Base-by-base conservation (phyloP, 2,113 vertebrate species). In the Lepus timidus region DNA sequence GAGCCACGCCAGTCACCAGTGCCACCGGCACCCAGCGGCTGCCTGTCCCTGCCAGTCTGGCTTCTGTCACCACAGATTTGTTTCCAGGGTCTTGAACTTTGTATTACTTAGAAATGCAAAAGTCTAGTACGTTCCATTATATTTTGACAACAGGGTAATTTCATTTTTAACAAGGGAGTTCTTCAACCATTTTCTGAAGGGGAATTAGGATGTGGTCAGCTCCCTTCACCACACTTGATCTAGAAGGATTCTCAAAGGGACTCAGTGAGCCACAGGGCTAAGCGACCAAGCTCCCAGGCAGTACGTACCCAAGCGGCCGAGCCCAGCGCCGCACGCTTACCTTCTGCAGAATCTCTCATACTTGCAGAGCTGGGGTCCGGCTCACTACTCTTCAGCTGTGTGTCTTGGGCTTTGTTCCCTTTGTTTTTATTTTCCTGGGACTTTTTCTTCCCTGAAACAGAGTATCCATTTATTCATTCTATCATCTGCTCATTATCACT, bases 331-430 rank as follows among this genome's bases (percentile, higher is more conserved):
- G 87, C 36, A 79, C 79, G 75, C 98, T 97, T 96, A 99, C 99
- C 98, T 98, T 99, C 98, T 85, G 98, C 98, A 78, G 98, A 99
- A 98, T 99, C 99, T 98, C 97, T 99, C 99, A 99, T 99, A 95
- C 98, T 98, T 97, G 98, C 98, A 95, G 97, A 90, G 97, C 93
- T 90, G 52, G 97, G 95, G 96, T 98, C 98, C 92, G 98, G 95
- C 97, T 96, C 96, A 90, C 97, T 95, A 76, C 98, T 98, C 97
- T 98, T 98, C 97, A 98, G 98, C 36, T 97, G 97, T 78, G 78
- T 70, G 36, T 98, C 97, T 10, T 44, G 90, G 33, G 91, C 84
- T 92, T 97, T 98, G 93, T 95, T 98, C 91, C 96, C 96, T 90
- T 97, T 98, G 96, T 97, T 98, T 98, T 98, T 99, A 97, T 97